Conservation (phyloP, 1,140 invertebrate genomes). For the Hylaeus volcanicus region DNA sequence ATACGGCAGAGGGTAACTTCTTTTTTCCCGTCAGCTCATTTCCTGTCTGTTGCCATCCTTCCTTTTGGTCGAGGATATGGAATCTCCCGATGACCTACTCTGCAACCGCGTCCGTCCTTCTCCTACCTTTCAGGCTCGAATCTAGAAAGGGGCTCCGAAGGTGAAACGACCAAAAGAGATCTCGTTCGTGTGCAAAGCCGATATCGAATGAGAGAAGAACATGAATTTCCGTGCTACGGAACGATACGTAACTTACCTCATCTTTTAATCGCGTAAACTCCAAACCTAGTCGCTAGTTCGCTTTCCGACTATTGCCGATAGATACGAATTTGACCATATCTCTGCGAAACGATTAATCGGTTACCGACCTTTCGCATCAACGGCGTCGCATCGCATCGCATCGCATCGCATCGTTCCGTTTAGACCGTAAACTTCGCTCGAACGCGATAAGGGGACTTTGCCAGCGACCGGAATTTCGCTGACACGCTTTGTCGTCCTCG, state of each 20-base stretch:
- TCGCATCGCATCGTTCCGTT: not conserved
- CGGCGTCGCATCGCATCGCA: no score
- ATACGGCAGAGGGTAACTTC: conserved; percentile 21
- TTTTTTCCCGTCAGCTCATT: conserved; percentile 36
- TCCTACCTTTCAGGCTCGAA: not conserved
- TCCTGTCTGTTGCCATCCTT: conserved; percentile 45
- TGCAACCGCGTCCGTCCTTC: not conserved
- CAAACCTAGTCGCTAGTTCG: no score
- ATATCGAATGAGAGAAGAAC: not conserved
- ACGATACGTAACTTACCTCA: conserved; percentile 17
- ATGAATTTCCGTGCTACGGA: conserved; percentile 16
- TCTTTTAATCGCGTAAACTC: no score
- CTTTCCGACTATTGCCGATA: no score
- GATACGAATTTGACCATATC: no score
- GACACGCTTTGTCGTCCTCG: conserved; percentile 2
- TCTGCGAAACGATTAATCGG: not conserved
- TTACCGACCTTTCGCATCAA: not conserved
- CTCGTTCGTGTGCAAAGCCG: not conserved
- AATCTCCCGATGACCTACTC: conserved; percentile 30
- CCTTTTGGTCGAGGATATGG: conserved; percentile 3
- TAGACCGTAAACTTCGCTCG: conserved; percentile 1
- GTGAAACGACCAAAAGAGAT: conserved; percentile 7
- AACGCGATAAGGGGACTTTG: conserved; percentile 2
- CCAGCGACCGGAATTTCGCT: conserved; percentile 6
- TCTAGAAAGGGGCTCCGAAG: not conserved